Base-by-base conservation (phyloP, 64 coral and sea anemone species). In the Stichodactyla mertensii region DNA sequence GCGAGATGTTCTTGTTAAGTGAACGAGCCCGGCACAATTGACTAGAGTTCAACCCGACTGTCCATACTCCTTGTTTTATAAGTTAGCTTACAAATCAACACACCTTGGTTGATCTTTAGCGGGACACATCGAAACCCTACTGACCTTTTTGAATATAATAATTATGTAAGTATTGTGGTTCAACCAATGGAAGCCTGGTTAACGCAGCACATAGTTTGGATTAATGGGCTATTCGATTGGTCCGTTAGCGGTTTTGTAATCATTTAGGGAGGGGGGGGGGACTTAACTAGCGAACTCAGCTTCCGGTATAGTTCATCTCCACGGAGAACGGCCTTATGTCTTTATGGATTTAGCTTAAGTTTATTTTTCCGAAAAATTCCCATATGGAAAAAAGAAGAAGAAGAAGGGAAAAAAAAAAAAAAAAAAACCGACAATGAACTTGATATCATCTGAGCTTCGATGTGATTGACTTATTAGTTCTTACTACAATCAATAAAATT, bases 121-220 rank as follows among this genome's bases (percentile, higher is more conserved):
- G 69, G 69, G 53, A 81, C 78, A 19, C 78, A 81, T 81, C 78
- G 78, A 55, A 55, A 81, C 78, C 78, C 78, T 81, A 52, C 78
- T 81, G 78, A 52, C 78, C 78, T 53, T 55, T 81, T 81, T 81
- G 78, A 81, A 81, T 81, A 81, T 55, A 81, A 81, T 55, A 81
- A 81, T 81, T 15, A 55, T 53, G 5, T 2, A 23, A 53, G 51
- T 55, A 81, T 81, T 81, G 78, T 81, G 51, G 53, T 53, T 14
- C 53, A 20, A 81, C 78, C 78, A 81, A 81, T 81, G 51, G 53
- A 23, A 53, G 78, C 20, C 51, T 81, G 51, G 53, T 81, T 81
- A 81, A 81, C 78, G 53, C 13, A 81, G 18, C 52, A 4, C 78
- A 16, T 52, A 53, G 18, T 81, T 52, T 54, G 52, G 78, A 81